Conservation (phyloP, 92 coral and sea anemone species). For the Metridium senile region DNA sequence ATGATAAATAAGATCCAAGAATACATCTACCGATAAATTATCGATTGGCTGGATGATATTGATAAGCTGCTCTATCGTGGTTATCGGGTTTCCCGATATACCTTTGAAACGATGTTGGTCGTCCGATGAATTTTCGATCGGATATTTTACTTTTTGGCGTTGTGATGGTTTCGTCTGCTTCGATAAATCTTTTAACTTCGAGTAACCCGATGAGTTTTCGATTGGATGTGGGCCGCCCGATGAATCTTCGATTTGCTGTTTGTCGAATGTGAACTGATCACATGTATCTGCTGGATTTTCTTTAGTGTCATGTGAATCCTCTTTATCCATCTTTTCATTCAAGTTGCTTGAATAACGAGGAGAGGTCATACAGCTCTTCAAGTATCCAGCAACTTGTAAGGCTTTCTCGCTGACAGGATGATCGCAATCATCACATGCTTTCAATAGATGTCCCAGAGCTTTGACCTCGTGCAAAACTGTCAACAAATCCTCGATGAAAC, state of each 20-base stretch:
- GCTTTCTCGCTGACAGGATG: slow-evolving; percentile 80
- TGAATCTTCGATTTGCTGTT: too few relatives aligned
- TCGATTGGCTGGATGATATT: slow-evolving; percentile 13
- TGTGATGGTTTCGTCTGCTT: too few relatives aligned
- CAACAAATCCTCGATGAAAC: neutral
- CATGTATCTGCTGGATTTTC: neutral
- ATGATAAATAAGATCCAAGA: slow-evolving; percentile 32
- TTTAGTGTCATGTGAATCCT: too few relatives aligned
- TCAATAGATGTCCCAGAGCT: slow-evolving; percentile 52
- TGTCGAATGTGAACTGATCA: too few relatives aligned
- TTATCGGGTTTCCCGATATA: neutral
- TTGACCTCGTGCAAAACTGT: slow-evolving; percentile 38
- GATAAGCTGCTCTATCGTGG: slow-evolving; percentile 39
- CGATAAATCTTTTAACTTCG: too few relatives aligned
- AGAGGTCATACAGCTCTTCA: slow-evolving; percentile 6
- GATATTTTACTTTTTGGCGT: neutral
- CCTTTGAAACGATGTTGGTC: neutral
- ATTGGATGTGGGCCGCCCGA: too few relatives aligned
- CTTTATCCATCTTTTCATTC: too few relatives aligned
- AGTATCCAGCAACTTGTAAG: slow-evolving; percentile 37
- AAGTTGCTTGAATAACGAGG: neutral
- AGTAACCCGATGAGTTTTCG: too few relatives aligned
- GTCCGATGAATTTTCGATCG: neutral
- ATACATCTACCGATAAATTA: slow-evolving; percentile 18
- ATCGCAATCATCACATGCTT: slow-evolving; percentile 84